These are phyloP conservation scores for Venustaconcha ellipsiformis DNA, from an alignment of 1,140 invertebrate species.

Conservation along the genomic window DNA sequence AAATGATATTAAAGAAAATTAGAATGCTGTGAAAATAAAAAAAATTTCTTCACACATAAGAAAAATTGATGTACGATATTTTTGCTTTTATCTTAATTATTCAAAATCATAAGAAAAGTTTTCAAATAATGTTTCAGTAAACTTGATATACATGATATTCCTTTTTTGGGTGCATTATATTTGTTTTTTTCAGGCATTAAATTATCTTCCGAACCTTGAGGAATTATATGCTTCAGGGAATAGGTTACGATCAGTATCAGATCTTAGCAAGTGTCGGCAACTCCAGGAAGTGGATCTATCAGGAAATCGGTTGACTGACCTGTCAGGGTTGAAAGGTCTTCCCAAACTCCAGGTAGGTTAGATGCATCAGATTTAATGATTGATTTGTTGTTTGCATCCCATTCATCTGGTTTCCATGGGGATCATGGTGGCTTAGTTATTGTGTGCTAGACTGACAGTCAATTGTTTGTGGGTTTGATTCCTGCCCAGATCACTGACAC, in stretches of 20 bases:
- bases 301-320: slow-evolving; percentile 55
- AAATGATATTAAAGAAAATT: too few species aligned
- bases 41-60: too few species aligned
- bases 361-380: slow-evolving; percentile 1
- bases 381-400: not conserved
- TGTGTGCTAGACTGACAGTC: not conserved
- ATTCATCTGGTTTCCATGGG: not conserved
- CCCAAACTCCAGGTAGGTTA: slow-evolving; percentile 46
- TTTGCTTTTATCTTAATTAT: too few species aligned
- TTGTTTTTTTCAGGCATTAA: slow-evolving; percentile 54
- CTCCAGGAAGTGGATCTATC: slow-evolving; percentile 63
- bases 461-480: not conserved
- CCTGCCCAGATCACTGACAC: not conserved
- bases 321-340: slow-evolving; percentile 55
- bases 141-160: not conserved
- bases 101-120: too few species aligned
- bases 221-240: slow-evolving; percentile 62
- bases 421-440: not conserved
- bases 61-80: too few species aligned
- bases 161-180: not conserved
- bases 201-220: slow-evolving; percentile 64
- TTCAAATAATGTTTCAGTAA: too few species aligned
- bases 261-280: slow-evolving; percentile 60
- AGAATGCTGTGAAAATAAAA: too few species aligned
- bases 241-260: slow-evolving; percentile 47